A percentile compares a stretch with the other conserved stretches of the same genome.
Conservation (phyloP, 37 sponge, comb jelly and placozoan genomes). For the Oscarella lobularis region DNA sequence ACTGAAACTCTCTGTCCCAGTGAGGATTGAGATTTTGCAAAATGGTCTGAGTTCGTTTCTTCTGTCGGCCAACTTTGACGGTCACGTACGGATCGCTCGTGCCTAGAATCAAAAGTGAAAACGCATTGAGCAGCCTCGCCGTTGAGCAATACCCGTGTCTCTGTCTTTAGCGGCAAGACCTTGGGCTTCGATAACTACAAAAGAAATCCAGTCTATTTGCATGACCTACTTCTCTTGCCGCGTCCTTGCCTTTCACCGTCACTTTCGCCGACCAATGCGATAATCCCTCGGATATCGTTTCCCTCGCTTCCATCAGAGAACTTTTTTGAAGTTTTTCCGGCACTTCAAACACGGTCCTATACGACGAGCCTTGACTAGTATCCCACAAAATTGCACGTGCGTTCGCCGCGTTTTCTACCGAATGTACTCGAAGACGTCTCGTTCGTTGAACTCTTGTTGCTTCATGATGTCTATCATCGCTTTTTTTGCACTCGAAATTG, state of each 20-base stretch:
- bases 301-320: not conserved
- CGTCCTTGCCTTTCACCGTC: not conserved
- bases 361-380: too few relatives aligned
- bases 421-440: not conserved
- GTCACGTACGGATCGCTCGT: conserved; percentile 4
- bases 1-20: not conserved
- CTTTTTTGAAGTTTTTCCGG: not conserved
- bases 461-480: not conserved
- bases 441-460: not conserved
- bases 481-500: not conserved
- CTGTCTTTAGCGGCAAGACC: not conserved
- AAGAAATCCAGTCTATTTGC: too few relatives aligned
- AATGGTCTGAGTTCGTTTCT: not conserved
- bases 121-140: not conserved
- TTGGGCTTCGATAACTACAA: not conserved
- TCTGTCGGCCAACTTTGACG: not conserved
- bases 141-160: not conserved
- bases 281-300: not conserved
- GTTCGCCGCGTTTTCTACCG: not conserved
- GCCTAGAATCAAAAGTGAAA: not conserved
- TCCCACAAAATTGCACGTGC: too few relatives aligned
- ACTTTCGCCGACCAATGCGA: not conserved
- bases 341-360: not conserved
- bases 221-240: too few relatives aligned
- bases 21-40: not conserved